Evolutionary conservation across 2,888 invertebrate species (phyloP), one percentile per base, ranked within the genome.

Genomic region (Ellobium chinense): DNA sequence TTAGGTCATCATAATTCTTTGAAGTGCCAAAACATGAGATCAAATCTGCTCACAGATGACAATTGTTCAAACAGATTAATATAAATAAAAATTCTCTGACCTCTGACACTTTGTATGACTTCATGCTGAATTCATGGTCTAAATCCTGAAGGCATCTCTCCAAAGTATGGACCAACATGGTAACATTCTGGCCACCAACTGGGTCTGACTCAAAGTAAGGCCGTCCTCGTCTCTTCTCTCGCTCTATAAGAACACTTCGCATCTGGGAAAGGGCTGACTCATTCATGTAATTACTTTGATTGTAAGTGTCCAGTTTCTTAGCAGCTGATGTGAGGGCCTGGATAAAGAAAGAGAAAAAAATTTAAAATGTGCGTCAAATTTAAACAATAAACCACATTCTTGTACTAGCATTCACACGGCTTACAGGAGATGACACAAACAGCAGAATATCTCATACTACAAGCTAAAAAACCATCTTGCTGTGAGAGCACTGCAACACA

Each of bases 111-210:
- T 83, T 88, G 34, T 81, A 80, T 63, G 83, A 83, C 66, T 86
- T 86, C 12, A 84, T 69, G 36, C 87, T 88, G 1, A 86, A 29
- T 18, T 91, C 90, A 60, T 85, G 85, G 27, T 88, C 87, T 60
- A 89, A 56, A 39, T 91, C 91, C 76, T 88, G 87, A 34, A 90
- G 81, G 81, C 89, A 91, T 77, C 89, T 84, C 76, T 91, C 91
- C 31, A 92, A 76, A 0, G 89, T 89, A 68, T 90, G 89, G 1
- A 89, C 88, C 58, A 92, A 81, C 86, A 89, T 89, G 24, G 89
- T 80, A 0, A 88, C 80, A 65, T 79, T 87, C 85, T 91, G 91
- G 31, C 83, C 84, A 34, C 83, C 69, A 2, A 88, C 85, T 14
- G 90, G 88, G 34, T 91, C 91, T 2, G 87, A 80, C 34, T 91